Conservation (phyloP, 30 jellyfish, hydroid and myxozoan genomes). For the Cassiopea andromeda region DNA sequence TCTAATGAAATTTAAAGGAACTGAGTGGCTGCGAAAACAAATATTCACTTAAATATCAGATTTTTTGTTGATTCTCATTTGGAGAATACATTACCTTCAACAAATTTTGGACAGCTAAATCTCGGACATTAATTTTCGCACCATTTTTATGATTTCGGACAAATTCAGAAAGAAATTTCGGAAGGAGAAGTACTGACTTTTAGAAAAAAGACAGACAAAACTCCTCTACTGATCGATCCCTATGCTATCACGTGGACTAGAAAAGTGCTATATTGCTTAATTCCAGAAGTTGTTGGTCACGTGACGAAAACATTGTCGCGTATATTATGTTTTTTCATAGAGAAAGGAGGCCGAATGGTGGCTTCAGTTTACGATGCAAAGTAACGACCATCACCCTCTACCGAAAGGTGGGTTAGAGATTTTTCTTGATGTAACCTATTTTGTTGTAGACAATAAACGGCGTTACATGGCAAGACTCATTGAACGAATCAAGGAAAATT, state of each 20-base stretch:
- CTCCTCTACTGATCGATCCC: background rate
- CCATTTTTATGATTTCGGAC: too few species aligned
- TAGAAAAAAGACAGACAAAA: background rate
- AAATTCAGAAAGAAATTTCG: too few species aligned
- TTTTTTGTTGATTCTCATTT: too few species aligned
- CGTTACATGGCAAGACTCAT: background rate
- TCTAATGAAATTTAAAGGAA: too few species aligned
- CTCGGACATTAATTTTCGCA: too few species aligned
- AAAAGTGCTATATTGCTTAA: background rate
- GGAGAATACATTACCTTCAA: too few species aligned
- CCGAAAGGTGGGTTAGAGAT: background rate
- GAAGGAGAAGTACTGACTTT: constrained; percentile 6
- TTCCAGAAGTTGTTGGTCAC: background rate
- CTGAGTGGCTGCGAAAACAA: too few species aligned
- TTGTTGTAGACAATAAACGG: background rate
- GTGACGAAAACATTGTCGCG: background rate
- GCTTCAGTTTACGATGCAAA: background rate
- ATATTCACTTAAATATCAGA: too few species aligned
- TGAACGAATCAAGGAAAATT: background rate
- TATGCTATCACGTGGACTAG: background rate
- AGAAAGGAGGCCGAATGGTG: background rate
- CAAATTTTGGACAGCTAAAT: too few species aligned
- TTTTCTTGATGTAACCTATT: background rate
- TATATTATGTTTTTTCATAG: background rate
- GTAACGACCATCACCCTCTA: background rate